Evolutionary conservation across 2,113 vertebrate genomes (phyloP).

Genomic region (Philantomba maxwellii): DNA sequence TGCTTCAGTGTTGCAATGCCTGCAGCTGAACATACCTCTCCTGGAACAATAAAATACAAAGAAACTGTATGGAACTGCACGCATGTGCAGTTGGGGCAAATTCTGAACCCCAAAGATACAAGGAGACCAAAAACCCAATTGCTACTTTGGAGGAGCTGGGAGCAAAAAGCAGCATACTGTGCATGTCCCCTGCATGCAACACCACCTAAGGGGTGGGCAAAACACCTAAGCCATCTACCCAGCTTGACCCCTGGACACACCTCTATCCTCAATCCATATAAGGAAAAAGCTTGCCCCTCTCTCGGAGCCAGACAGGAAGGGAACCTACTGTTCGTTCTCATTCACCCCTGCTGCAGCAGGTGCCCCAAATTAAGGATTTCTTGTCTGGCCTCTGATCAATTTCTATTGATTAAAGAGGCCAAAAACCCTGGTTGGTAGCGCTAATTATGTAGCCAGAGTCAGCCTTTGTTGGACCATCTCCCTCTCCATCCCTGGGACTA

Average conservation of each 20-base stretch:
- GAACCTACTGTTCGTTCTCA: not conserved
- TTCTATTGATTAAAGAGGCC: not conserved
- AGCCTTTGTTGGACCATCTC: not conserved
- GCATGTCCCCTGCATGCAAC: not conserved
- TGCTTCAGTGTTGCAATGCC: not conserved
- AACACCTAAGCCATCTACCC: not conserved
- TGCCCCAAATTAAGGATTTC: not conserved
- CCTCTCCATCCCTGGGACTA: not conserved
- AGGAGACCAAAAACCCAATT: not conserved
- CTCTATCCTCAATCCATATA: not conserved
- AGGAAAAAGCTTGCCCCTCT: not conserved
- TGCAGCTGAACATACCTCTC: not conserved
- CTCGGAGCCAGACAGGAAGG: not conserved
- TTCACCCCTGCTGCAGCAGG: not conserved
- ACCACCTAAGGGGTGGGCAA: not conserved
- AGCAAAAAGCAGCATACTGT: not conserved
- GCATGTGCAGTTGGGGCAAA: not conserved
- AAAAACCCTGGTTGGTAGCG: not conserved
- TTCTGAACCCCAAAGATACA: not conserved
- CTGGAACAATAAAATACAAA: not conserved
- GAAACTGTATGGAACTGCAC: not conserved
- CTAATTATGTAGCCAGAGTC: not conserved
- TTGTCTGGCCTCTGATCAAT: not conserved
- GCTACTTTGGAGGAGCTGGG: not conserved
- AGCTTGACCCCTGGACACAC: not conserved